Evolutionary conservation across 2,888 invertebrate genomes (phyloP), one percentile per base, ranked within the genome.

Genomic region (Sesamia inferens): DNA sequence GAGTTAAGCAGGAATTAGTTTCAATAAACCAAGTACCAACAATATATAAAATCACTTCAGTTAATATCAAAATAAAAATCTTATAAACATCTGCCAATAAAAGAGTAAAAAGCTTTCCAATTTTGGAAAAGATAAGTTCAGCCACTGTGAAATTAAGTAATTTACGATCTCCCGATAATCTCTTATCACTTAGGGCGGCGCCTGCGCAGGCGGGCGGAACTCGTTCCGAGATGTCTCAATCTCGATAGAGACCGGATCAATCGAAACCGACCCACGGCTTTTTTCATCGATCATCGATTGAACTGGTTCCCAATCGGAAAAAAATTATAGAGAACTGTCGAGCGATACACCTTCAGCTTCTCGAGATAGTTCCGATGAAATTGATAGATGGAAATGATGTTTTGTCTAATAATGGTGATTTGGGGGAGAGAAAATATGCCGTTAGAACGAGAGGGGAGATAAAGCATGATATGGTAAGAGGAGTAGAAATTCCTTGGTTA

Each of bases 151-250:
- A 85, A 85, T 86, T 74, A 76, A 79, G 80, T 85, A 80, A 80
- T 85, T 80, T 80, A 85, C 74, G 81, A 77, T 44, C 70, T 63
- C 22, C 61, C 88, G 90, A 71, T 89, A 82, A 63, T 73, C 83
- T 87, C 90, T 85, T 76, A 67, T 87, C 48, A 74, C 87, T 87
- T 85, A 77, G 54, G 68, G 88, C 86, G 81, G 79, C 89, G 86
- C 88, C 88, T 87, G 89, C 88, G 88, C 91, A 85, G 90, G 90
- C 87, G 86, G 82, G 90, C 89, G 92, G 91, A 95, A 95, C 95
- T 90, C 90, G 95, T 95, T 95, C 90, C 91, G 87, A 94, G 95
- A 96, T 96, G 96, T 95, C 96, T 96, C 95, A 96, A 96, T 96
- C 93, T 92, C 92, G 92, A 92, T 92, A 92, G 91, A 89, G 91